Evolutionary conservation across 1,140 invertebrate species (phyloP), one percentile per base, ranked within the genome.

Genomic region (Limonius californicus): DNA sequence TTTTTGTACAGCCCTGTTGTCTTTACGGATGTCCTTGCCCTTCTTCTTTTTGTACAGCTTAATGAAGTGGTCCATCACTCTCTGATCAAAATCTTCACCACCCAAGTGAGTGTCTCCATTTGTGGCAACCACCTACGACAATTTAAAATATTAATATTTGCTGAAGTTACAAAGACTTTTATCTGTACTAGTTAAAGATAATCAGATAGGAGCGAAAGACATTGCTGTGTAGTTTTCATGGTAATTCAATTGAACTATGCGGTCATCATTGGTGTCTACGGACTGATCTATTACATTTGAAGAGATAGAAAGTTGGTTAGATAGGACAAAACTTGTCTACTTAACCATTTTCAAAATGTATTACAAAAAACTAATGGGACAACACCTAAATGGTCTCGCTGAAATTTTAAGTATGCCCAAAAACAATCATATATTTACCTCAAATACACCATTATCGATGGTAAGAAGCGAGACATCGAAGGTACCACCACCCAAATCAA

Each of bases 11-110:
- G 96, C 95, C 70, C 94, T 83, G 78, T 95, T 91, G 77, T 98
- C 95, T 74, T 94, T 95, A 63, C 94, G 85, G 75, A 99, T 94
- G 74, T 98, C 96, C 80, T 98, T 98, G 75, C 94, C 94, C 84
- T 95, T 95, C 87, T 98, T 98, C 82, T 98, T 98, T 84, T 98
- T 98, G 87, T 97, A 98, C 71, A 98, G 75, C 75, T 98, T 98
- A 73, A 98, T 97, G 81, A 99, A 98, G 77, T 99, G 93, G 71
- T 98, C 95, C 94, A 98, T 97, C 0, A 98, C 95, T 68, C 95
- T 84, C 77, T 98, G 95, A 83, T 99, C 96, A 77, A 99, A 99
- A 82, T 99, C 96, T 83, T 99, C 97, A 79, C 97, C 97, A 72
- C 96, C 94, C 78, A 99, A 87, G 79, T 98, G 96, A 76, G 96